These are phyloP conservation scores for Cephus nigrinus DNA, from an alignment of 2,888 invertebrate genomes.

Conservation along the genomic window DNA sequence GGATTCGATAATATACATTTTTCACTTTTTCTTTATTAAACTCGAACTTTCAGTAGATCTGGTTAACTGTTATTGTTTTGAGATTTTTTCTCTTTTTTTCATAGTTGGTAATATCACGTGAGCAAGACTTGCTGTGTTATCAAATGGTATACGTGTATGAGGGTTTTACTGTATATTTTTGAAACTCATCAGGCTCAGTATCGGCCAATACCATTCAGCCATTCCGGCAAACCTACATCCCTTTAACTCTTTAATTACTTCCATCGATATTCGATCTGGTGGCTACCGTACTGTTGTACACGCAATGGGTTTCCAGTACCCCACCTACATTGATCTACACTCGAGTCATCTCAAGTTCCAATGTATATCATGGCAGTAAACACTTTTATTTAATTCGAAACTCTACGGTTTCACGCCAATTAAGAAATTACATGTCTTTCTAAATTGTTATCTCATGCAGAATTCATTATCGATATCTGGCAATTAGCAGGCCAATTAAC, in stretches of 20 bases:
- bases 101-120: not conserved
- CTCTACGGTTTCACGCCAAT: not conserved
- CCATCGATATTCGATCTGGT: not conserved
- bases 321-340: not conserved
- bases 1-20: not conserved
- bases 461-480: not conserved
- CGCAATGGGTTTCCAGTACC: not conserved
- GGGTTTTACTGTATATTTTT: not conserved
- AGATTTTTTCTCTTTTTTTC: not conserved
- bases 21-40: not conserved
- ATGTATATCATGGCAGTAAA: not conserved
- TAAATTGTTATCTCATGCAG: not conserved
- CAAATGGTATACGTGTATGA: not conserved
- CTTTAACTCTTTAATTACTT: not conserved
- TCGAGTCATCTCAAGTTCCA: not conserved
- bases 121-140: not conserved
- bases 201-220: not conserved
- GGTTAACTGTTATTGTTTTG: not conserved
- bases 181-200: not conserved
- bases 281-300: not conserved
- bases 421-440: not conserved
- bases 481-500: not conserved
- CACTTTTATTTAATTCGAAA: not conserved
- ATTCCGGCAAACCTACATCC: not conserved
- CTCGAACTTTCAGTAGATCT: not conserved